Evolutionary conservation across 2,797 vertebrate genomes (phyloP), one percentile per base, ranked within the genome.

Genomic region (Gastrophryne carolinensis): DNA sequence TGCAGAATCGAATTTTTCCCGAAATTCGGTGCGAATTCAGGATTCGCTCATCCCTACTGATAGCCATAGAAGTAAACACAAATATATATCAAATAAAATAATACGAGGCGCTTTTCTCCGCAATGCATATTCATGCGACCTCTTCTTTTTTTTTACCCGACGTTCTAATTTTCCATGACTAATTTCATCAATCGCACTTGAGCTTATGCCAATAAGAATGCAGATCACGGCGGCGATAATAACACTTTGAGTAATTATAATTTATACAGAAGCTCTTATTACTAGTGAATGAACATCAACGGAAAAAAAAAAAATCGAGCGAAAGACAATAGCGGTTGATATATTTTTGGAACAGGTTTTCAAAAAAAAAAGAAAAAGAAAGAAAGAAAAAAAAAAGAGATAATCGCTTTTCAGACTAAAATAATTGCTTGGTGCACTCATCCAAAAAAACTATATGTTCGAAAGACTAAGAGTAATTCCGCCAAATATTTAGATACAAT

Each of bases 401-500:
- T 58, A 50, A 74, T 74, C 47, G 58, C 62, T 66, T 74, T 66
- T 49, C 41, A 65, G 64, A 50, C 21, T 66, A 60, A 68, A 75
- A 75, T 75, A 75, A 75, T 75, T 75, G 73, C 64, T 23, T 68
- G 27, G 54, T 68, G 63, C 73, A 57, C 58, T 68, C 73, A 68
- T 67, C 64, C 64, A 65, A 68, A 52, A 75, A 67, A 75, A 60
- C 74, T 77, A 77, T 71, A 77, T 77, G 49, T 77, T 77, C 58
- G 70, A 64, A 63, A 64, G 67, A 77, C 64, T 70, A 77, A 71
- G 74, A 71, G 49, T 77, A 77, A 77, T 63, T 71, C 64, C 58
- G 23, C 74, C 74, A 77, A 77, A 77, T 77, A 77, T 71, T 77
- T 76, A 76, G 74, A 76, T 70, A 76, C 74, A 70, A 63, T 70